Evolutionary conservation across 2,113 vertebrate genomes (phyloP).

Genomic region (Pygoscelis adeliae): DNA sequence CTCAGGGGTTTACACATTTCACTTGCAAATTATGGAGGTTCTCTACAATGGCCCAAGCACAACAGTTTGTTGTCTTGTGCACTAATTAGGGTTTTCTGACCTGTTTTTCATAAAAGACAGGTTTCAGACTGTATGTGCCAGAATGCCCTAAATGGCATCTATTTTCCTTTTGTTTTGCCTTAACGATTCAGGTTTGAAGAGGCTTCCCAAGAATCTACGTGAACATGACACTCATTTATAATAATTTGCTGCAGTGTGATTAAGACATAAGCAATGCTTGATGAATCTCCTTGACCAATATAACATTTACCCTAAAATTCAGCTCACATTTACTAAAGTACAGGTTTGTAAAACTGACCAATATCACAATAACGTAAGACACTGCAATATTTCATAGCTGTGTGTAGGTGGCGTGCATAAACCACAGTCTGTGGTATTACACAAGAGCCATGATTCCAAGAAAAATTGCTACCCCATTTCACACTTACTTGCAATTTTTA

Average conservation of each 20-base stretch:
- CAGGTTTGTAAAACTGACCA: background rate
- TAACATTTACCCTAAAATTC: background rate
- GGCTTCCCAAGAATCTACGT: background rate
- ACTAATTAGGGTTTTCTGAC: background rate
- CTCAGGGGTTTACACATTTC: background rate
- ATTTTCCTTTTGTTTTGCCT: background rate
- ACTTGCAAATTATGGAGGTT: background rate
- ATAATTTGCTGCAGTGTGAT: background rate
- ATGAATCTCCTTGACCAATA: background rate
- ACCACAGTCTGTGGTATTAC: background rate
- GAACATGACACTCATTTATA: background rate
- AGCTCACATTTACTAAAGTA: background rate
- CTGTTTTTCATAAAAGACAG: background rate
- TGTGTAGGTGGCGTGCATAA: slow-evolving; percentile 25
- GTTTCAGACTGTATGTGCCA: background rate
- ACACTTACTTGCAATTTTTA: background rate
- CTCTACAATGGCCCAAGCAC: background rate
- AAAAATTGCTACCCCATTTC: background rate
- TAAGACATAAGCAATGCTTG: background rate
- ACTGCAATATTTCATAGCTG: background rate
- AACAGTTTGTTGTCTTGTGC: background rate
- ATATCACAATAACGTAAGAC: background rate
- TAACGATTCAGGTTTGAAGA: background rate
- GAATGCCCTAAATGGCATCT: background rate
- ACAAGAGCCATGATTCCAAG: slow-evolving; percentile 5